These are phyloP conservation scores for Murina feae DNA, from an alignment of 2,113 vertebrate species.

Conservation along the genomic window DNA sequence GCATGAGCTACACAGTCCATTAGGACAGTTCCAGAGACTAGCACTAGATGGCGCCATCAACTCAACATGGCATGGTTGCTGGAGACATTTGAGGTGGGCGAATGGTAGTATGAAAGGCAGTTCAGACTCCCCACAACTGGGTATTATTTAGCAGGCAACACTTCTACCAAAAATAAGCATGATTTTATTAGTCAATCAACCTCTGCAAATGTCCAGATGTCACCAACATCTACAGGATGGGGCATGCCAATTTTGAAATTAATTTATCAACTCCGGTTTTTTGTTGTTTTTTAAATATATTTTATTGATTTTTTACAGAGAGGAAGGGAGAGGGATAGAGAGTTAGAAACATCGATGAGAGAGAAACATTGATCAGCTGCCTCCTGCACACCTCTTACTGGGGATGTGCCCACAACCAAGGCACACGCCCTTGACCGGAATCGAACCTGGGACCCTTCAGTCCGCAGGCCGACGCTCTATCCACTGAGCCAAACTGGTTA, in stretches of 20 bases:
- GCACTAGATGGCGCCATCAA: conserved; percentile 73
- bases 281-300: too few species aligned
- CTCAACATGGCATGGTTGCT: conserved; percentile 70
- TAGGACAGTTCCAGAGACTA: conserved; percentile 6
- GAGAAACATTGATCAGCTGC: too few species aligned
- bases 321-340: too few species aligned
- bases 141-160: background rate
- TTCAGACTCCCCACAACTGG: background rate
- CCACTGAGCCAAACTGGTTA: too few species aligned
- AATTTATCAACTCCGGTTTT: background rate
- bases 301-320: too few species aligned
- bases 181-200: conserved; percentile 5
- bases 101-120: background rate
- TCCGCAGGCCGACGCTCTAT: too few species aligned
- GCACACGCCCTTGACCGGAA: too few species aligned
- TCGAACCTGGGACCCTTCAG: too few species aligned
- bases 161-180: background rate
- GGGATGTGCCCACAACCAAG: too few species aligned
- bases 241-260: background rate
- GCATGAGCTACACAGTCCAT: background rate
- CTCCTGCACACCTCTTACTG: too few species aligned
- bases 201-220: background rate
- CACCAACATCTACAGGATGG: background rate
- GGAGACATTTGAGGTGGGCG: background rate
- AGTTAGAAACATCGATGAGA: too few species aligned